Evolutionary conservation across 2,888 invertebrate genomes (phyloP).

Genomic region (Tyria jacobaeae): DNA sequence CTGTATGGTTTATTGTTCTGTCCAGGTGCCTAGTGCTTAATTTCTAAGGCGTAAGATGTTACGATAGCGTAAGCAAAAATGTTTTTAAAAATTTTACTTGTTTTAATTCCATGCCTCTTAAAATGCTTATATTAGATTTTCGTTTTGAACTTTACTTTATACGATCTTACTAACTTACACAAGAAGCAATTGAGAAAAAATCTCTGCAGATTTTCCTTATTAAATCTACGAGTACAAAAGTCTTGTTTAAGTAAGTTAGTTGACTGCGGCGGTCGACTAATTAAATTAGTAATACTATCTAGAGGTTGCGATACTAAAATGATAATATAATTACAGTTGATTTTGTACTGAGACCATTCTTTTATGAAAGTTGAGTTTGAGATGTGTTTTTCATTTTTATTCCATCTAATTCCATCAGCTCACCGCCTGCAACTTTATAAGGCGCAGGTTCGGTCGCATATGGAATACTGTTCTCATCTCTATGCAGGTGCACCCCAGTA

Average conservation of each 20-base stretch:
- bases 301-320: conserved; percentile 44
- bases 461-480: too few species aligned
- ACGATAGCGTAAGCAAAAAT: too few species aligned
- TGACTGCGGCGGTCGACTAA: conserved; percentile 56
- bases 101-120: neutral
- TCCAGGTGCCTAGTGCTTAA: too few species aligned
- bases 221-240: conserved; percentile 36
- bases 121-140: neutral
- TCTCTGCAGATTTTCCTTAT: conserved; percentile 24
- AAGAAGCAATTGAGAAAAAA: conserved; percentile 11
- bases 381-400: conserved; percentile 35
- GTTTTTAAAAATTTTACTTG: too few species aligned
- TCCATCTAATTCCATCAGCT: too few species aligned
- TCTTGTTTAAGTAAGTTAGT: conserved; percentile 65
- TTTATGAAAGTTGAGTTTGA: conserved; percentile 36
- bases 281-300: conserved; percentile 55
- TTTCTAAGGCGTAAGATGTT: too few species aligned
- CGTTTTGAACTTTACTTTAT: neutral
- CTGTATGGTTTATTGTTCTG: too few species aligned
- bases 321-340: conserved; percentile 47
- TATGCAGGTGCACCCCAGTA: too few species aligned
- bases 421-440: too few species aligned
- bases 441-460: too few species aligned
- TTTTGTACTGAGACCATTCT: conserved; percentile 42
- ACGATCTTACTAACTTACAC: neutral